These are phyloP conservation scores for Petrocephalus sullivani DNA, from an alignment of 2,797 vertebrate species.

Conservation along the genomic window DNA sequence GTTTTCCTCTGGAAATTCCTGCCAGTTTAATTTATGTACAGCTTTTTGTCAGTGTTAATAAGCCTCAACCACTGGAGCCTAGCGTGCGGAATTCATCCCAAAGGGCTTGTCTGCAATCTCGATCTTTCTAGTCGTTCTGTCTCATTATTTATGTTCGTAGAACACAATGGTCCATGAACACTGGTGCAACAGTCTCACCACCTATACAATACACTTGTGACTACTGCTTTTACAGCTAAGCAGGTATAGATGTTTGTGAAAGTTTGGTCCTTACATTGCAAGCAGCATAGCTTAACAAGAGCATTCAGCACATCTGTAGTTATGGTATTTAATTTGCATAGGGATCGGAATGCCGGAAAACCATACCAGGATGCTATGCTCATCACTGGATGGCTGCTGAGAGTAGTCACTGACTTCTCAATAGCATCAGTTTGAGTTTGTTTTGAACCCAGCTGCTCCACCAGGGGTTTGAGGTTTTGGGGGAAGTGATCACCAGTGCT, in stretches of 20 bases:
- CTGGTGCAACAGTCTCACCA: not conserved
- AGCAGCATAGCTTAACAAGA: not conserved
- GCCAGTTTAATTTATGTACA: not conserved
- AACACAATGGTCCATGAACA: not conserved
- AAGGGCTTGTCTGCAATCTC: not conserved
- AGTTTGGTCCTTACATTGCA: not conserved
- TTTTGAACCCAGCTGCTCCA: not conserved
- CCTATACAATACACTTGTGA: not conserved
- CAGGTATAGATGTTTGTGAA: not conserved
- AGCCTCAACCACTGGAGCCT: not conserved
- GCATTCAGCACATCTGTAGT: not conserved
- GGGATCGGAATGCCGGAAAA: not conserved
- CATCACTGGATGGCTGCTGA: not conserved
- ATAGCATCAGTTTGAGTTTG: not conserved
- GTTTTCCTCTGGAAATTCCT: not conserved
- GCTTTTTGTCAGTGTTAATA: not conserved
- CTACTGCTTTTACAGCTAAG: not conserved
- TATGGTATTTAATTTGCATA: not conserved
- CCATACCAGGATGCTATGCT: not conserved
- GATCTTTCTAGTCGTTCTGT: not conserved
- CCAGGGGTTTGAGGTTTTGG: not conserved
- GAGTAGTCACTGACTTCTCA: not conserved
- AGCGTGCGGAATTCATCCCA: not conserved
- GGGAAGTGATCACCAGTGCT: not conserved
- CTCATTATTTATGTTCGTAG: not conserved